phyloP scores from a whole-genome alignment of 2,797 vertebrate species.

The Sebastes umbrosus region DNA sequence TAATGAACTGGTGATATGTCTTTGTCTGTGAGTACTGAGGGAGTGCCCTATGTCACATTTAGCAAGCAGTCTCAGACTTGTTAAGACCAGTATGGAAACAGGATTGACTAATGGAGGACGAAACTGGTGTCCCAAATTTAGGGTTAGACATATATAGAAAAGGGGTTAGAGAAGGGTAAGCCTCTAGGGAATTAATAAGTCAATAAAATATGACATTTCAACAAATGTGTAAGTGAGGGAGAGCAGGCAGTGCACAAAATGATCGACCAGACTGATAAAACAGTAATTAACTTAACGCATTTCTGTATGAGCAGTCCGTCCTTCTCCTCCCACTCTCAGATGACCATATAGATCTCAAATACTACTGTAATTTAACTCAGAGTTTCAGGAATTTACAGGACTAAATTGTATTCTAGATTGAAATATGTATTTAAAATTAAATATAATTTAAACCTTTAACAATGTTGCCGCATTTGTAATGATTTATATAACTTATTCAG shows the following conservation, averaged over 20 bases:
- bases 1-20: conserved; percentile 24
- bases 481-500: not conserved
- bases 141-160: not conserved
- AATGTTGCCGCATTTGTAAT: not conserved
- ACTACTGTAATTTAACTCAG: not conserved
- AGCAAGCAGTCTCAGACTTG: not conserved
- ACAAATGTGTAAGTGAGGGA: not conserved
- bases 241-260: not conserved
- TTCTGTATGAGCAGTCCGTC: not conserved
- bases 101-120: not conserved
- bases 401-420: not conserved
- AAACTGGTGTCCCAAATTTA: not conserved
- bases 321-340: not conserved
- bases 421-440: not conserved
- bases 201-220: not conserved
- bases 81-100: not conserved
- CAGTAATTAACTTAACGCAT: not conserved
- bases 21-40: not conserved
- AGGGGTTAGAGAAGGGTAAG: not conserved
- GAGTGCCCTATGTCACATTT: not conserved
- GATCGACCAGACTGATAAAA: not conserved
- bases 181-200: not conserved
- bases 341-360: not conserved
- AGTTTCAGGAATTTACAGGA: not conserved
- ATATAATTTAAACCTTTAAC: not conserved